A percentile compares a stretch with the other conserved stretches of the same genome.
Conservation (phyloP, 2,888 invertebrate species). For the Habrosyne pyritoides region DNA sequence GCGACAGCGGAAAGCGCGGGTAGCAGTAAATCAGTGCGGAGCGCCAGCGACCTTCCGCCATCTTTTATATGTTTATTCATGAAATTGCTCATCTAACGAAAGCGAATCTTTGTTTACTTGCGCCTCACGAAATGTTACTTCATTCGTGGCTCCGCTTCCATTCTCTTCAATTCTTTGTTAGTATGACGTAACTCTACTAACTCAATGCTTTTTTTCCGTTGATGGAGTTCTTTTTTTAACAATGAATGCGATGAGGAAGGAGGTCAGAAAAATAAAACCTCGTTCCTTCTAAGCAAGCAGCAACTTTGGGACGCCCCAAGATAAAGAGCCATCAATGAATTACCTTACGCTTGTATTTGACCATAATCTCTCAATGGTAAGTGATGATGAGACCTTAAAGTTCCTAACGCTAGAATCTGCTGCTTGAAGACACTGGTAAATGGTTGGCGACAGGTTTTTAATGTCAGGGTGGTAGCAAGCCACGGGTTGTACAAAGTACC, state of each 20-base stretch:
- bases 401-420: too few species aligned
- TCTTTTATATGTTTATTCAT: constrained; percentile 80
- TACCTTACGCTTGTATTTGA: too few species aligned
- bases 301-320: too few species aligned
- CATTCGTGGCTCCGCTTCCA: constrained; percentile 20
- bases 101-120: constrained; percentile 75
- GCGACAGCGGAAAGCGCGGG: constrained; percentile 40
- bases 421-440: too few species aligned
- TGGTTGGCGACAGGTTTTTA: too few species aligned
- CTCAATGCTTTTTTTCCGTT: background rate
- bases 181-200: background rate
- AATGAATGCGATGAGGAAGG: too few species aligned
- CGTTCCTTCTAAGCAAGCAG: background rate
- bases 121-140: constrained; percentile 24
- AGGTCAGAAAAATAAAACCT: too few species aligned
- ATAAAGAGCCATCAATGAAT: too few species aligned
- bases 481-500: too few species aligned
- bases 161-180: background rate
- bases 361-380: too few species aligned
- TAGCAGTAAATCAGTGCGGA: constrained; percentile 71
- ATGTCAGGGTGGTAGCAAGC: too few species aligned
- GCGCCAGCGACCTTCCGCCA: constrained; percentile 64
- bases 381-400: too few species aligned
- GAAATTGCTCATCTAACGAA: constrained; percentile 76
- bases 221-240: background rate